phyloP scores from a whole-genome alignment of 2,888 invertebrate genomes.

The Autographa pulchrina region DNA sequence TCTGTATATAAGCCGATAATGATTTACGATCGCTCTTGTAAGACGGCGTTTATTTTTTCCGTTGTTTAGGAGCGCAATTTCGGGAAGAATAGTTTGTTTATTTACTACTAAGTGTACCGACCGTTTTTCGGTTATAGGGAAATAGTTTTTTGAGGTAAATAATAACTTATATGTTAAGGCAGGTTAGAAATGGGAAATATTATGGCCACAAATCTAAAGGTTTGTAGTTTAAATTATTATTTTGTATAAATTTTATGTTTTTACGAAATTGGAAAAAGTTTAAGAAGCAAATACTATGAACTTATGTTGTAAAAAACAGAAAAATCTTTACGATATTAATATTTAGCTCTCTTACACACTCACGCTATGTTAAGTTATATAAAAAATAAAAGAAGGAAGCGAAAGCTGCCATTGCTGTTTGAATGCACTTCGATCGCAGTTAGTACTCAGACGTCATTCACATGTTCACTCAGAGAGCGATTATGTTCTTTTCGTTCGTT shows the following conservation, averaged over 20 bases:
- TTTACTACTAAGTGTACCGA: conserved; percentile 3
- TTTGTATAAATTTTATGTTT: too few species aligned
- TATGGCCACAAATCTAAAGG: too few species aligned
- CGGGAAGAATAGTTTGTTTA: conserved; percentile 6
- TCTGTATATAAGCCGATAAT: conserved; percentile 17
- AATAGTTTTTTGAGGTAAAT: neutral
- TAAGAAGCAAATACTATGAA: too few species aligned
- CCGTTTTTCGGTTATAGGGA: neutral
- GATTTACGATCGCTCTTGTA: conserved; percentile 18
- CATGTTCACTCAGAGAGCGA: conserved; percentile 5
- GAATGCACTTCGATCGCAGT: conserved; percentile 3
- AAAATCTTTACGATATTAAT: too few species aligned
- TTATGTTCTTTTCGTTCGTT: conserved; percentile 7
- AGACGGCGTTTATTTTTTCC: conserved; percentile 10
- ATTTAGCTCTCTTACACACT: too few species aligned
- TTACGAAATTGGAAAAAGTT: too few species aligned
- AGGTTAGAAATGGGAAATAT: neutral
- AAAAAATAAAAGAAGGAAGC: neutral
- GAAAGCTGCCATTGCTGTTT: neutral
- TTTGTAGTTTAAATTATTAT: too few species aligned
- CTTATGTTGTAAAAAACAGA: too few species aligned
- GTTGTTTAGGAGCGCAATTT: conserved; percentile 14
- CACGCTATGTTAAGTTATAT: neutral
- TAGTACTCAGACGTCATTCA: conserved; percentile 2
- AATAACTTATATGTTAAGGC: neutral